These are phyloP conservation scores for Clytia hemisphaerica DNA, from an alignment of 30 jellyfish, hydroid and myxozoan species.

Conservation along the genomic window DNA sequence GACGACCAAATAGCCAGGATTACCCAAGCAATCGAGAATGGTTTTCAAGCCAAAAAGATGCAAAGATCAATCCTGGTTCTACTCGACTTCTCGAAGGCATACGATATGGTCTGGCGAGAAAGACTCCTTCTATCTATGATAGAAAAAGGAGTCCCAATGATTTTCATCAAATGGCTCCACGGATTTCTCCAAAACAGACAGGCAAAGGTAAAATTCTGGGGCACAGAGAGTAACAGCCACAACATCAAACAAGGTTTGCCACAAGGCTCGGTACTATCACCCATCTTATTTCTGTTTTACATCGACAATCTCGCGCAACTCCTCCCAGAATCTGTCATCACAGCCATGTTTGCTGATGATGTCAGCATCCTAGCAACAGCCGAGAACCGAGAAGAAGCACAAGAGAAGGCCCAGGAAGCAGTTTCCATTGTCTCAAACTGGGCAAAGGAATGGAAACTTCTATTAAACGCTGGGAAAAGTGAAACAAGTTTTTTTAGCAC, in stretches of 20 bases:
- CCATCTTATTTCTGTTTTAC: neutral
- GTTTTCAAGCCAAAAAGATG: neutral
- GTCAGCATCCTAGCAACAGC: too few species aligned
- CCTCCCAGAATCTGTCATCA: neutral
- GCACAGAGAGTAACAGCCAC: neutral
- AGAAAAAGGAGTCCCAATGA: neutral
- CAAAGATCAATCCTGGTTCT: neutral
- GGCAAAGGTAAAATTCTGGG: neutral
- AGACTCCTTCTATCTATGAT: neutral
- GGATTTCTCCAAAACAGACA: neutral
- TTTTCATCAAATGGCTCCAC: neutral
- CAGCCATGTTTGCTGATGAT: neutral
- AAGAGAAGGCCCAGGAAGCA: too few species aligned
- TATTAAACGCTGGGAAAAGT: too few species aligned
- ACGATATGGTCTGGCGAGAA: constrained; percentile 4
- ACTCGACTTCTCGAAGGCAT: too few species aligned
- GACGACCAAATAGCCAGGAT: constrained; percentile 2
- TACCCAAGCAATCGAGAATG: neutral
- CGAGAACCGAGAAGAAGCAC: too few species aligned
- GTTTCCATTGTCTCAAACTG: too few species aligned
- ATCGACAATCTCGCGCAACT: neutral
- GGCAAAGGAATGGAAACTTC: too few species aligned
- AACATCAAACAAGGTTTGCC: neutral
- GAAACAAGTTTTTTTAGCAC: too few species aligned
- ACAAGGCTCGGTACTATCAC: too few species aligned